A percentile compares a stretch with the other conserved stretches of the same genome.
Conservation (phyloP, 1,140 invertebrate species). For the Brachystomella parvula region DNA sequence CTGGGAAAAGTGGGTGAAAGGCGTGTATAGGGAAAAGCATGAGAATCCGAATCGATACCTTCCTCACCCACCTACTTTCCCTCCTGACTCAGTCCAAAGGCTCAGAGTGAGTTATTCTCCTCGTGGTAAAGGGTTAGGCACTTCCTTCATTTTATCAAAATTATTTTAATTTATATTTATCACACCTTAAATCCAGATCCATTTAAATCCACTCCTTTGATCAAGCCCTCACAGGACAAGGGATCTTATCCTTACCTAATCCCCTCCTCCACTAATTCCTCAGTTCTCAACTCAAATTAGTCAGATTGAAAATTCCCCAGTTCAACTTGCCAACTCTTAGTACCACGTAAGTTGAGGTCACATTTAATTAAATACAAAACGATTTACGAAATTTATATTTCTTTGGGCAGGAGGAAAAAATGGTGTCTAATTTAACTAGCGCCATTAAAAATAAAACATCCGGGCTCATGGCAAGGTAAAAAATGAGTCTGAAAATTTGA, state of each 20-base stretch:
- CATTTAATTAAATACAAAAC: neutral
- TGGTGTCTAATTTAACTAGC: slow-evolving; percentile 29
- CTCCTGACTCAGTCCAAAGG: neutral
- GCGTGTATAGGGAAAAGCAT: neutral
- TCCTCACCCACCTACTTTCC: neutral
- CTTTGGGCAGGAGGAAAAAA: neutral
- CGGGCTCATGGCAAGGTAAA: slow-evolving; percentile 32
- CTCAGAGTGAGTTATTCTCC: too few relatives aligned
- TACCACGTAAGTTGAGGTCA: neutral
- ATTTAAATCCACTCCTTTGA: neutral
- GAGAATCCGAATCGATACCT: neutral
- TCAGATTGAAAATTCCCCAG: neutral
- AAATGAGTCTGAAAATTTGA: neutral
- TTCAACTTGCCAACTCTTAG: neutral
- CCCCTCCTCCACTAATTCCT: neutral
- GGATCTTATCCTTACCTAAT: neutral
- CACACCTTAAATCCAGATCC: neutral
- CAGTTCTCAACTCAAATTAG: neutral
- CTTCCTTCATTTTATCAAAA: neutral
- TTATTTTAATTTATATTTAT: neutral
- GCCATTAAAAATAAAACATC: slow-evolving; percentile 30
- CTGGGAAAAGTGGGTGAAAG: neutral
- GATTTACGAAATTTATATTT: neutral
- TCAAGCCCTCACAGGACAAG: neutral
- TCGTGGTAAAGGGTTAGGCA: neutral